These are phyloP conservation scores for Matsumyia berberina DNA, from an alignment of 2,888 invertebrate genomes.

Conservation along the genomic window DNA sequence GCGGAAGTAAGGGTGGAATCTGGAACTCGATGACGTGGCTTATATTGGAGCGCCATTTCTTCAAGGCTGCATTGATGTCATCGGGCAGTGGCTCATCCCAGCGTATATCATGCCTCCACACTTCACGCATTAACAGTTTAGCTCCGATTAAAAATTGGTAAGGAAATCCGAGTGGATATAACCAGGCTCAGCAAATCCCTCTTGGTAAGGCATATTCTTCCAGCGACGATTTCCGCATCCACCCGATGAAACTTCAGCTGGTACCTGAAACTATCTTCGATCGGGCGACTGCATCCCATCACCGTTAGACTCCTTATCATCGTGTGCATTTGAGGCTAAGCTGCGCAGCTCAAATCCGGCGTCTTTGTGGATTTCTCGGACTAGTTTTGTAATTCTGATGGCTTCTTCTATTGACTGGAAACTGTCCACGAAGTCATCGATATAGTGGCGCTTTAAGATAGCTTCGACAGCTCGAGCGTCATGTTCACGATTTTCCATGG, in stretches of 20 bases:
- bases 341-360: constrained; percentile 40
- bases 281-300: background rate
- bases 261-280: constrained; percentile 45
- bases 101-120: constrained; percentile 23
- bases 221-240: constrained; percentile 26
- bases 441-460: constrained; percentile 34
- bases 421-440: constrained; percentile 50
- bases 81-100: constrained; percentile 52
- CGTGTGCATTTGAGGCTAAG: constrained; percentile 30
- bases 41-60: constrained; percentile 23
- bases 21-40: background rate
- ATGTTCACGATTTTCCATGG: constrained; percentile 22
- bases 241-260: constrained; percentile 45
- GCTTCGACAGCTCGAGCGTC: constrained; percentile 51
- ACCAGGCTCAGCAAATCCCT: constrained; percentile 46
- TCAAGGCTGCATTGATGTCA: constrained; percentile 22
- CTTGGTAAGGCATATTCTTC: constrained; percentile 24
- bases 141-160: too few species aligned
- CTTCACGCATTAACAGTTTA: too few species aligned
- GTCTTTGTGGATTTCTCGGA: constrained; percentile 34
- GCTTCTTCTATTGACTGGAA: constrained; percentile 17
- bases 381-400: constrained; percentile 33
- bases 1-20: too few species aligned
- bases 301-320: background rate
- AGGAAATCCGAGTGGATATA: too few species aligned